Conservation (phyloP, 2,797 vertebrate genomes). For the Rhinichthys osculus region DNA sequence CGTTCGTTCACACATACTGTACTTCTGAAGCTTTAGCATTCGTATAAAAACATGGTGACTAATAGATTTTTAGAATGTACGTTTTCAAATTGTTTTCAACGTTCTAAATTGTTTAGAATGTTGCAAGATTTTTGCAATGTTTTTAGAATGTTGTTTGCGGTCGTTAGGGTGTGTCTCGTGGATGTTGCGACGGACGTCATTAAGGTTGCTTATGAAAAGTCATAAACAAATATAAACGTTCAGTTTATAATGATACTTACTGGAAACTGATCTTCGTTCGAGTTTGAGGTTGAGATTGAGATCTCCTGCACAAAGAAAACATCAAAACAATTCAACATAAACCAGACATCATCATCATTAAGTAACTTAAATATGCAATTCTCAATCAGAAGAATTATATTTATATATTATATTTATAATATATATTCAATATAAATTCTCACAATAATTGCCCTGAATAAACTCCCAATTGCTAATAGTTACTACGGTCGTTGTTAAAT, state of each 20-base stretch:
- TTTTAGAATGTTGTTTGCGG: background rate
- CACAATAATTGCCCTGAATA: background rate
- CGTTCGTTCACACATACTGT: background rate
- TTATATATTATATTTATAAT: too few relatives aligned
- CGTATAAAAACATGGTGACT: background rate
- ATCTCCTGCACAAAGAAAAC: slow-evolving; percentile 72
- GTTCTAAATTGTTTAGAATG: background rate
- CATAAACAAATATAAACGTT: background rate
- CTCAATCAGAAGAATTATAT: background rate
- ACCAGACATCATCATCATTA: slow-evolving; percentile 22
- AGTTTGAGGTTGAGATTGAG: slow-evolving; percentile 72
- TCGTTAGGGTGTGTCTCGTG: too few relatives aligned
- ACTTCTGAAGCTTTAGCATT: background rate
- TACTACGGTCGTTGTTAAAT: background rate
- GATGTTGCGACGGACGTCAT: background rate
- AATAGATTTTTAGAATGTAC: background rate
- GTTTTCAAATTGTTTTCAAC: background rate
- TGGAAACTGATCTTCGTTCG: slow-evolving; percentile 65
- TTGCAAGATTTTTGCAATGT: background rate
- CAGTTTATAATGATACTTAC: slow-evolving; percentile 70
- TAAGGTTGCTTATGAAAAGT: background rate
- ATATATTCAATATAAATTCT: too few relatives aligned
- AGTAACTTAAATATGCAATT: background rate
- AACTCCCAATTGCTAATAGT: background rate
- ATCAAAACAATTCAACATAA: background rate